A percentile compares a stretch with the other conserved stretches of the same genome.
These are phyloP conservation scores for Cataglyphis cursor DNA, from an alignment of 2,888 invertebrate genomes.

Conservation along the genomic window DNA sequence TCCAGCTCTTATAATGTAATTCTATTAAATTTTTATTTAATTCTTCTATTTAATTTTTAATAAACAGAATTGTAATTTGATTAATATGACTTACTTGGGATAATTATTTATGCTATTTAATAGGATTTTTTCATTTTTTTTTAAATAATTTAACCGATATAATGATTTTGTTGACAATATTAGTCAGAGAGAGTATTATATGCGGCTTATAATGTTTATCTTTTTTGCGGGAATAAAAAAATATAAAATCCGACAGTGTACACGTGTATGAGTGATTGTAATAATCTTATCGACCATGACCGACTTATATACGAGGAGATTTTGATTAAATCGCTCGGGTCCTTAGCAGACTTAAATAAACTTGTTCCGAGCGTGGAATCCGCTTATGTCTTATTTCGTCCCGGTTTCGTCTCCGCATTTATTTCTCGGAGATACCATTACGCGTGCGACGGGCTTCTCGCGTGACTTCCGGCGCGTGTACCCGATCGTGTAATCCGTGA, in stretches of 20 bases:
- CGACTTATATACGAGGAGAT: constrained; percentile 4
- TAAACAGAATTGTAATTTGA: background rate
- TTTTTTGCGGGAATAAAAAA: constrained; percentile 28
- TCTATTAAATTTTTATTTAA: too few relatives aligned
- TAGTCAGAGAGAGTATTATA: background rate
- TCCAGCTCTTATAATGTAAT: background rate
- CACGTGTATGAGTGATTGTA: constrained; percentile 29
- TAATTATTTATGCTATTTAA: constrained; percentile 10
- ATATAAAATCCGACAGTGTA: constrained; percentile 35
- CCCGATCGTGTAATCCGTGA: constrained; percentile 68
- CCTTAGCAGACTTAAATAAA: constrained; percentile 50
- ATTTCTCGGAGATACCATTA: constrained; percentile 57
- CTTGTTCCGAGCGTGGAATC: constrained; percentile 49
- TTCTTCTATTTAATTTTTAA: background rate
- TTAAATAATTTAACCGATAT: background rate
- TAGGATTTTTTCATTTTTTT: background rate
- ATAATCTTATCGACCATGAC: constrained; percentile 48
- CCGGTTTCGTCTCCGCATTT: constrained; percentile 43
- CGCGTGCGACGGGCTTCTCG: constrained; percentile 43
- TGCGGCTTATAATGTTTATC: constrained; percentile 16
- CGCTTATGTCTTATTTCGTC: constrained; percentile 47
- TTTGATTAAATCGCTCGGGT: constrained; percentile 39
- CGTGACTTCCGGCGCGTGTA: constrained; percentile 68
- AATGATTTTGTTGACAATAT: background rate
- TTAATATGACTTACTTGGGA: too few relatives aligned